phyloP scores from a whole-genome alignment of 2,888 invertebrate species.

The Abscondita cerata region DNA sequence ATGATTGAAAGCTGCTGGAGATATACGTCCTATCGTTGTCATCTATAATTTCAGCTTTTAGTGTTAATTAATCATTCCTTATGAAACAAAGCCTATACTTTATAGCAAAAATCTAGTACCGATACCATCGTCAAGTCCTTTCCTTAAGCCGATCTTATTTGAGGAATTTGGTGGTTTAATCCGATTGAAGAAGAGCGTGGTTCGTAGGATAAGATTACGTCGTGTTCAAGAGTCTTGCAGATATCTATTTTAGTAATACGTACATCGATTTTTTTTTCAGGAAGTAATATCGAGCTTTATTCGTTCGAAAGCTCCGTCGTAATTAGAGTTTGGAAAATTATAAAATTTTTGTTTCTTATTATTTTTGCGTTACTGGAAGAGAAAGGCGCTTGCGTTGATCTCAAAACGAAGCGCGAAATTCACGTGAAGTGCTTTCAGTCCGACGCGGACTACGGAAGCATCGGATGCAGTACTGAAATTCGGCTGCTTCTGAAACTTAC shows the following conservation, averaged over 20 bases:
- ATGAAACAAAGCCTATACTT: slow-evolving; percentile 21
- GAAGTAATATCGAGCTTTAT: not conserved
- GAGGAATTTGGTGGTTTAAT: slow-evolving; percentile 34
- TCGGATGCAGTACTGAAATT: slow-evolving; percentile 24
- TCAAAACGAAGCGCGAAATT: slow-evolving; percentile 26
- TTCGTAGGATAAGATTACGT: slow-evolving; percentile 42
- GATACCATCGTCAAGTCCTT: slow-evolving; percentile 32
- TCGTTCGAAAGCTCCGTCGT: slow-evolving; percentile 47
- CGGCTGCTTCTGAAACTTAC: slow-evolving; percentile 8
- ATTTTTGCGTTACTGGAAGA: slow-evolving; percentile 40
- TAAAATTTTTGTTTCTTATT: slow-evolving; percentile 29
- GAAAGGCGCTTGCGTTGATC: slow-evolving; percentile 43
- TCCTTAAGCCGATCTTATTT: slow-evolving; percentile 36
- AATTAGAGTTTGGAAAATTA: slow-evolving; percentile 50
- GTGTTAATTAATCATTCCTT: slow-evolving; percentile 23
- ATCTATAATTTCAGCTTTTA: slow-evolving; percentile 15
- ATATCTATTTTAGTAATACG: slow-evolving; percentile 31
- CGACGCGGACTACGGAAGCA: slow-evolving; percentile 47
- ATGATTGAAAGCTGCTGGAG: slow-evolving; percentile 31
- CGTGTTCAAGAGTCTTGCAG: slow-evolving; percentile 35
- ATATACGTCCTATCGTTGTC: slow-evolving; percentile 44
- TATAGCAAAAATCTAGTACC: slow-evolving; percentile 18
- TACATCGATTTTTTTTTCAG: slow-evolving; percentile 3
- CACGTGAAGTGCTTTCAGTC: slow-evolving; percentile 51
- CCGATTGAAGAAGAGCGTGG: slow-evolving; percentile 40